phyloP scores from a whole-genome alignment of 2,888 invertebrate species.

The Dryobota labecula region DNA sequence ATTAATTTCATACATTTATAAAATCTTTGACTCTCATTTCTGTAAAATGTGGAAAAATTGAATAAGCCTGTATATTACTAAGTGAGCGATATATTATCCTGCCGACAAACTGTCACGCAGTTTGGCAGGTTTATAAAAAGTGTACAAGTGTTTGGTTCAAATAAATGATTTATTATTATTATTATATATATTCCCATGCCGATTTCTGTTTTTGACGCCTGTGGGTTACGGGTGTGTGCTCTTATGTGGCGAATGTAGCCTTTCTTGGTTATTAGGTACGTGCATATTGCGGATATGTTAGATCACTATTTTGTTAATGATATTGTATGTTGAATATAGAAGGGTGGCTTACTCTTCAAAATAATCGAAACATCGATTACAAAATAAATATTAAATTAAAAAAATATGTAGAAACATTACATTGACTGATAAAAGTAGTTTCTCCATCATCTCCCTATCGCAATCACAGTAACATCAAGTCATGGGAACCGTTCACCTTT shows the following conservation, averaged over 20 bases:
- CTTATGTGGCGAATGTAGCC: background rate
- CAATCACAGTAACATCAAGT: constrained; percentile 37
- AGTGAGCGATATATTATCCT: no score
- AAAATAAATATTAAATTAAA: background rate
- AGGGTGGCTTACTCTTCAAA: background rate
- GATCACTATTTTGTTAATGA: background rate
- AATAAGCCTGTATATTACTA: no score
- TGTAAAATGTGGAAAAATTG: no score
- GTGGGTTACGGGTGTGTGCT: background rate
- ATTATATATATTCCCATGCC: background rate
- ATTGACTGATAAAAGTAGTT: background rate
- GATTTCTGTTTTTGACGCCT: background rate
- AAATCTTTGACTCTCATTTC: no score
- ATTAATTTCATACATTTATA: no score
- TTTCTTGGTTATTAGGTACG: background rate
- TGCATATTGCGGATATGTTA: background rate
- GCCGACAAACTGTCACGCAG: no score
- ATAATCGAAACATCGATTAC: background rate
- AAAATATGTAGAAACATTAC: background rate
- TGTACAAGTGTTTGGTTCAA: no score
- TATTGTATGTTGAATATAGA: background rate
- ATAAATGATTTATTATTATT: background rate
- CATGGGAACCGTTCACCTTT: constrained; percentile 44
- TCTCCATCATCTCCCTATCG: background rate
- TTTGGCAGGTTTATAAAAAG: no score